A percentile compares a stretch with the other conserved stretches of the same genome.
phyloP scores from a whole-genome alignment of 2,113 vertebrate genomes.

The Cranoglanis bouderius region DNA sequence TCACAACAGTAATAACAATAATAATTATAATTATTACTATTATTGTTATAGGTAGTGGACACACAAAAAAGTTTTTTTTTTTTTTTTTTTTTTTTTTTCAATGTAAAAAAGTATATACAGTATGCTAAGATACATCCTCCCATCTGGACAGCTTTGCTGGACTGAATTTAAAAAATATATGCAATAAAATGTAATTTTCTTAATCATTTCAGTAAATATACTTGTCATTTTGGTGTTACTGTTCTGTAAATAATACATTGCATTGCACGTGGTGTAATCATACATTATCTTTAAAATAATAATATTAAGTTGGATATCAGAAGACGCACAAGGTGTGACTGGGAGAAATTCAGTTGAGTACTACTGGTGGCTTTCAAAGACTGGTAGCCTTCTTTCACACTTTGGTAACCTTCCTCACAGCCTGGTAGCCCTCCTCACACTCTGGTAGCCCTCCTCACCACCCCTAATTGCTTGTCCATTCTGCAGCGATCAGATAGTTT shows the following conservation, averaged over 20 bases:
- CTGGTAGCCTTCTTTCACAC: neutral
- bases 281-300: neutral
- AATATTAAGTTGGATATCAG: neutral
- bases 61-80: neutral
- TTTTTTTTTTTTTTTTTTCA: neutral
- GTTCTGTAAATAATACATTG: neutral
- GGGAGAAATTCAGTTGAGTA: neutral
- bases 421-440: neutral
- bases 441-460: neutral
- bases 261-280: neutral
- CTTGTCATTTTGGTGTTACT: neutral
- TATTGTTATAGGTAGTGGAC: neutral
- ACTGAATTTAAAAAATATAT: neutral
- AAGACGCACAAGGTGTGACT: neutral
- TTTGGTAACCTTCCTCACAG: neutral
- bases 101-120: neutral
- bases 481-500: constrained; percentile 60
- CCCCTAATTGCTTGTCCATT: constrained; percentile 61
- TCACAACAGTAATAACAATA: neutral
- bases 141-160: neutral
- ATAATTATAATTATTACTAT: neutral
- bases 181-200: neutral
- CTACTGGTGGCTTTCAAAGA: neutral
- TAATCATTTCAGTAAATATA: neutral
- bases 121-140: neutral